Evolutionary conservation across 2,113 vertebrate species (phyloP).

Genomic region (Sardina pilchardus): DNA sequence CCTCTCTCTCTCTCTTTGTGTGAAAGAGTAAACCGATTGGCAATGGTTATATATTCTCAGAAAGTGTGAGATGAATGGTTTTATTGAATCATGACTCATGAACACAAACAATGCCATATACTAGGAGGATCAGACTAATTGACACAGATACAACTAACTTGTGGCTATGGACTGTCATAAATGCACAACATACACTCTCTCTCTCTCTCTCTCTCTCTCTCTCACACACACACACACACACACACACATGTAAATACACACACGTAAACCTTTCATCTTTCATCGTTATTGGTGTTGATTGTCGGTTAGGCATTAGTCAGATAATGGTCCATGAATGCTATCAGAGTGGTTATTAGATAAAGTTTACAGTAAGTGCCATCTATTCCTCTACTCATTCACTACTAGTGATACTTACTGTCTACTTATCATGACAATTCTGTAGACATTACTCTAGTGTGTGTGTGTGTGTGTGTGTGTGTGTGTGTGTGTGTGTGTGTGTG

Average conservation of each 20-base stretch:
- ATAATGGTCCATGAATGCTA: too few relatives aligned
- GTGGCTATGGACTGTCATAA: not conserved
- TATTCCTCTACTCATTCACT: too few relatives aligned
- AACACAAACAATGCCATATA: not conserved
- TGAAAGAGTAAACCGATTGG: not conserved
- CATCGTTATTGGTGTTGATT: not conserved
- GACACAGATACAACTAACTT: not conserved
- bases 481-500: slow-evolving; percentile 6
- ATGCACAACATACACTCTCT: not conserved
- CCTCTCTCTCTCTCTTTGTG: not conserved
- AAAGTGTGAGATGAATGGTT: not conserved
- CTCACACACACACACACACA: slow-evolving; percentile 19
- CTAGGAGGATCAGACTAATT: not conserved
- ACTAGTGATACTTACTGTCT: too few relatives aligned
- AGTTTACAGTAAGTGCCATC: too few relatives aligned
- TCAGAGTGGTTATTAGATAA: too few relatives aligned
- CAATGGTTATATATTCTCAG: too few relatives aligned
- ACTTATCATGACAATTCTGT: too few relatives aligned
- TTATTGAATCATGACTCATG: not conserved
- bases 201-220: not conserved
- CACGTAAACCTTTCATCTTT: not conserved
- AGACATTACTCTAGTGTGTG: too few relatives aligned
- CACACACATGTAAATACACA: not conserved
- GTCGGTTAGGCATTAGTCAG: too few relatives aligned
- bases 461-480: not conserved